These are phyloP conservation scores for Conus canariensis DNA, from an alignment of 2,888 invertebrate genomes.

Conservation along the genomic window DNA sequence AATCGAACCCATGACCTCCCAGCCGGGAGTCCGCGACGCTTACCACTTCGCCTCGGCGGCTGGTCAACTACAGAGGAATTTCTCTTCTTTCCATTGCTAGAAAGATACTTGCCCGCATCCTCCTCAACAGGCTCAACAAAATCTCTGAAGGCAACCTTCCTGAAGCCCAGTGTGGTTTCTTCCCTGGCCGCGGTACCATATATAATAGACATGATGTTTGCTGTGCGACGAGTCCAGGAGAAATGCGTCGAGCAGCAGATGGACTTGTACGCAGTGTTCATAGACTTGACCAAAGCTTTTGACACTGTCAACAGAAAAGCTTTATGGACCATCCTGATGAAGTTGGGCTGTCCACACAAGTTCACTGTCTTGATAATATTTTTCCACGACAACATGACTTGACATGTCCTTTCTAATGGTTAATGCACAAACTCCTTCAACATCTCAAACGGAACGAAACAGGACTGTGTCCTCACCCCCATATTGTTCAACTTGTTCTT, in stretches of 20 bases:
- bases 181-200: background rate
- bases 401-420: background rate
- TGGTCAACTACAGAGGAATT: slow-evolving; percentile 12
- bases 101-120: slow-evolving; percentile 1
- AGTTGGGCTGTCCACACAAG: background rate
- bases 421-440: background rate
- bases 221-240: background rate
- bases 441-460: no score
- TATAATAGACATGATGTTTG: slow-evolving; percentile 10
- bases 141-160: background rate
- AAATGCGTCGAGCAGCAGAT: background rate
- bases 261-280: background rate
- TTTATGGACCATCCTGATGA: background rate
- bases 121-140: slow-evolving; percentile 14
- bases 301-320: slow-evolving; percentile 10
- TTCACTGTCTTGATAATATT: background rate
- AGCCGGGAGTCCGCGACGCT: no score
- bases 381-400: slow-evolving; percentile 11
- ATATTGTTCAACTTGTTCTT: slow-evolving; percentile 23
- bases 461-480: no score
- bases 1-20: no score
- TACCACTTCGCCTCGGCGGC: no score
- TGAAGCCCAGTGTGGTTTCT: slow-evolving; percentile 22
- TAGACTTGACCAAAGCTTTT: slow-evolving; percentile 20
- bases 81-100: background rate